phyloP scores from a whole-genome alignment of 2,888 invertebrate genomes.

The Mesodorylaimus sp. region DNA sequence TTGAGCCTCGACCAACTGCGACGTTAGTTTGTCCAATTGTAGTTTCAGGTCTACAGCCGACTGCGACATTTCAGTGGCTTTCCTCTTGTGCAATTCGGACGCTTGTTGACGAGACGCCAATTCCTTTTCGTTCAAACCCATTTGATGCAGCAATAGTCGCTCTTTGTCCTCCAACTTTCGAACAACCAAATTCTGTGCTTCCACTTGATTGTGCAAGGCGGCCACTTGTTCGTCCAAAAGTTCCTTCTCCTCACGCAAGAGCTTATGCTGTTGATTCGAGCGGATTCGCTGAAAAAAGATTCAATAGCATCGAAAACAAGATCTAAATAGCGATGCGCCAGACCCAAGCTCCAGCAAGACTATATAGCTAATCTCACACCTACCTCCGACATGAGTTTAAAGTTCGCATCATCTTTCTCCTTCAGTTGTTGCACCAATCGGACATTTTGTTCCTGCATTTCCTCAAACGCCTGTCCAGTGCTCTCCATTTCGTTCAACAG shows the following conservation, averaged over 20 bases:
- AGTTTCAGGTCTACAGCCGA: slow-evolving; percentile 88
- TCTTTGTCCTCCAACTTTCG: slow-evolving; percentile 89
- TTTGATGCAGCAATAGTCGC: slow-evolving; percentile 67
- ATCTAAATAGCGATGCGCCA: neutral
- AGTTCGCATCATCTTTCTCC: slow-evolving; percentile 94
- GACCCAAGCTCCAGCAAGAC: neutral
- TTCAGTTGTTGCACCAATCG: slow-evolving; percentile 77
- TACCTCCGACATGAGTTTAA: slow-evolving; percentile 85
- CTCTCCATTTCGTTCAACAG: slow-evolving; percentile 95
- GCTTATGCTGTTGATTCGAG: slow-evolving; percentile 79
- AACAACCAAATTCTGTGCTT: slow-evolving; percentile 80
- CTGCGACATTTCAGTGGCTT: slow-evolving; percentile 90
- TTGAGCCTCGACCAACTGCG: slow-evolving; percentile 92
- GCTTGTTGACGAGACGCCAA: slow-evolving; percentile 70
- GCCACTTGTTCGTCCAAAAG: slow-evolving; percentile 66
- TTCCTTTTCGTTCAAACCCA: slow-evolving; percentile 84
- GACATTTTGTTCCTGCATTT: slow-evolving; percentile 96
- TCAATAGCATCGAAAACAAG: neutral
- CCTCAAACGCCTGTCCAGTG: slow-evolving; percentile 94
- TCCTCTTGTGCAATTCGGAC: slow-evolving; percentile 91
- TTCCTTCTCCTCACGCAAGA: slow-evolving; percentile 81
- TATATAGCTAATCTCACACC: neutral
- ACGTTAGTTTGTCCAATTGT: slow-evolving; percentile 89
- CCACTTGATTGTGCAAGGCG: slow-evolving; percentile 67
- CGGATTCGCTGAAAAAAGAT: slow-evolving; percentile 47